Evolutionary conservation across 2,888 invertebrate species (phyloP), one percentile per base, ranked within the genome.

Genomic region (Cephus pygmeus): DNA sequence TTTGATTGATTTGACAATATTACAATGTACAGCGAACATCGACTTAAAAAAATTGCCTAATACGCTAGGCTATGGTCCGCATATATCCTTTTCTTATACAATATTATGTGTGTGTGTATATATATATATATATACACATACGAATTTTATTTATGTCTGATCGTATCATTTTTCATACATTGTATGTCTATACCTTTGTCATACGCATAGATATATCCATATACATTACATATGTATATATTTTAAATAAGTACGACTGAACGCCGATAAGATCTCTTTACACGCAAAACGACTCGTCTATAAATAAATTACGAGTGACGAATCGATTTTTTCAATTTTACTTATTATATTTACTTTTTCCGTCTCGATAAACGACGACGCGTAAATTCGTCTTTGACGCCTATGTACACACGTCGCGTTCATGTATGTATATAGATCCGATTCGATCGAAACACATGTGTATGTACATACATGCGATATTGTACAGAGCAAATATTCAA

Each of bases 11-110:
- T n/a, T 34, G 30, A 74, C 73, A 36, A 33, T 73, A 79, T 69
- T 74, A 78, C 73, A 74, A 74, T 82, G 83, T 80, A 81, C 79
- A 81, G 80, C 84, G 82, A 86, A 86, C 87, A 83, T 87, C 81
- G 81, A 86, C 83, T 81, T 78, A 83, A 85, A 84, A 85, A 86
- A 82, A 84, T 74, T 74, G 87, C 86, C 85, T 84, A 83, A 82
- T 86, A 33, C 82, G 83, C 78, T 85, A 87, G 87, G 86, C 85
- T 86, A 81, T 86, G 86, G 87, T 86, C 86, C 86, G 83, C 86
- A 83, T 77, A 81, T 83, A 78, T 85, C 81, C 79, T 79, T 80
- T 80, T 75, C 76, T 77, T 73, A 76, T 76, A 78, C 73, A 76
- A 73, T 40, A 71, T 77, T 75, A 69, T 75, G 73, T 75, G 69